phyloP scores from a whole-genome alignment of 2,888 invertebrate species.

The Pediacus dermestoides region DNA sequence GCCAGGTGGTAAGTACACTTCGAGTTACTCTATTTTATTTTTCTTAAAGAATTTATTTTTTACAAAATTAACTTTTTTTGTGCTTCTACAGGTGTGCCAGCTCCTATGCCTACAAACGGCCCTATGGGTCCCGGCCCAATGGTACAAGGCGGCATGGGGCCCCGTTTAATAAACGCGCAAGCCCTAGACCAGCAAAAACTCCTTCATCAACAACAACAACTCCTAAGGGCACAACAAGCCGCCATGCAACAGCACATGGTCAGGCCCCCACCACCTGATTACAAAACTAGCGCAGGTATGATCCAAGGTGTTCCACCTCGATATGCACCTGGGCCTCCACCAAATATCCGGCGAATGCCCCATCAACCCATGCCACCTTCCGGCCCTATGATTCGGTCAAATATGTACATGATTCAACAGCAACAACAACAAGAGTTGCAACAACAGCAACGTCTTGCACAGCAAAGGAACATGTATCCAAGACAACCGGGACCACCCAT shows the following conservation, averaged over 20 bases:
- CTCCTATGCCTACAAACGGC: slow-evolving; percentile 26
- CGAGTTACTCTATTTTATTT: no score
- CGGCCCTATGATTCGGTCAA: slow-evolving; percentile 67
- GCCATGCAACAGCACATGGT: slow-evolving; percentile 41
- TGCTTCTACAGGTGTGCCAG: slow-evolving; percentile 29
- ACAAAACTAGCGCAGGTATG: slow-evolving; percentile 65
- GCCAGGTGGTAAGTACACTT: slow-evolving; percentile 31
- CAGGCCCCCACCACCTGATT: slow-evolving; percentile 81
- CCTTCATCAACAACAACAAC: slow-evolving; percentile 53
- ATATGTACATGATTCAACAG: slow-evolving; percentile 60
- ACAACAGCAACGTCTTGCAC: slow-evolving; percentile 52
- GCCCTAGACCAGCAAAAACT: slow-evolving; percentile 48
- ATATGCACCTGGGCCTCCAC: slow-evolving; percentile 52
- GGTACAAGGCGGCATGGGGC: slow-evolving; percentile 20
- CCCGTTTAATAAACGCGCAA: slow-evolving; percentile 36
- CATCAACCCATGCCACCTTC: slow-evolving; percentile 71
- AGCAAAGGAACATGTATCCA: slow-evolving; percentile 53
- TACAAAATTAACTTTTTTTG: no score
- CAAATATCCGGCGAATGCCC: slow-evolving; percentile 60
- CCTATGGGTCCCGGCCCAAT: slow-evolving; percentile 27
- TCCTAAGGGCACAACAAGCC: slow-evolving; percentile 54
- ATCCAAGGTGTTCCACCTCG: slow-evolving; percentile 46
- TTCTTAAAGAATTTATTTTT: slow-evolving; percentile 8
- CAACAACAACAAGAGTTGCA: slow-evolving; percentile 57
- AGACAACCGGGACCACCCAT: slow-evolving; percentile 59